Conservation (phyloP, 2,113 vertebrate genomes). For the Cyrtonyx montezumae region DNA sequence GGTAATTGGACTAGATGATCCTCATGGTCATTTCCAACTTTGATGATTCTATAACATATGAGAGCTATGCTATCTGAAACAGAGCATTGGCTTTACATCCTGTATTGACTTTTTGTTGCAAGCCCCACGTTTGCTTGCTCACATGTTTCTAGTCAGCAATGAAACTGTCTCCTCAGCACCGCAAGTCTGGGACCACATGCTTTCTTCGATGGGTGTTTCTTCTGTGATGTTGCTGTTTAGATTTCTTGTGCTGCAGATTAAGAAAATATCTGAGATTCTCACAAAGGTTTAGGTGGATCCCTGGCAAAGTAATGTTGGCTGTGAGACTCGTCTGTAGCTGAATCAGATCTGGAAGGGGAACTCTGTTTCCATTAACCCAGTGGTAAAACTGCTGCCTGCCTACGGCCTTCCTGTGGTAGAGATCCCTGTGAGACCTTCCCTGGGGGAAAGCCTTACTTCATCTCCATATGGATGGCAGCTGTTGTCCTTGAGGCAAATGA, state of each 20-base stretch:
- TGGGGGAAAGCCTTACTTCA: neutral
- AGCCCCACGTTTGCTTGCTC: neutral
- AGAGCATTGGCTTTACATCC: neutral
- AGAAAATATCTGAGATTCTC: neutral
- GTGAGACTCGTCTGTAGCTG: neutral
- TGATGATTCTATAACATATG: no score
- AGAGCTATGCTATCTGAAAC: neutral
- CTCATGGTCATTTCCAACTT: no score
- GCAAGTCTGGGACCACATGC: neutral
- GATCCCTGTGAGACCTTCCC: neutral
- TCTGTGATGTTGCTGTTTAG: neutral
- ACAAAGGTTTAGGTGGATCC: fast-evolving
- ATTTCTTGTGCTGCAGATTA: neutral
- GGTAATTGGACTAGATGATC: no score
- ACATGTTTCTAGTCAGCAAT: fast-evolving
- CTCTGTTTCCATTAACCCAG: neutral
- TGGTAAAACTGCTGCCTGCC: neutral
- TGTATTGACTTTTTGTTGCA: neutral
- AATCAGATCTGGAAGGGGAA: neutral
- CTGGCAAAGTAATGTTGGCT: neutral
- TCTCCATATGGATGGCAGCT: neutral
- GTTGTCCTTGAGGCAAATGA: neutral
- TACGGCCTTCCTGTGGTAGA: neutral
- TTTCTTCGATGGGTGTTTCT: neutral
- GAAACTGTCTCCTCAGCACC: neutral